These are phyloP conservation scores for Mimas tiliae DNA, from an alignment of 2,888 invertebrate genomes.

Conservation along the genomic window DNA sequence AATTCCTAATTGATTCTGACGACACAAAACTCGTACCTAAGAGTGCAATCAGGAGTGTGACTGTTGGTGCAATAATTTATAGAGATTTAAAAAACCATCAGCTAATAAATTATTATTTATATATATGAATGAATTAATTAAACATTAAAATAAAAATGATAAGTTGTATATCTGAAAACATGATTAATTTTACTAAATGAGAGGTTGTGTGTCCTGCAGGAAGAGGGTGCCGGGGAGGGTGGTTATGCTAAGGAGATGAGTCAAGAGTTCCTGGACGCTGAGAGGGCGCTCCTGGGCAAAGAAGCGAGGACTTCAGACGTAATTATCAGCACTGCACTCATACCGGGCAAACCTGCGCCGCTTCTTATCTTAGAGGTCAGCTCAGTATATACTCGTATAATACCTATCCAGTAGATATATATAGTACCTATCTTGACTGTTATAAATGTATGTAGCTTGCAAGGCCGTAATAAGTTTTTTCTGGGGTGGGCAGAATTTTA, in stretches of 20 bases:
- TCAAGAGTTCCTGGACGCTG: slow-evolving; percentile 92
- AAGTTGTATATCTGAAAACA: not conserved
- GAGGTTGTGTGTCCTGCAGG: slow-evolving; percentile 63
- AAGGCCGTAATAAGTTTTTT: no score
- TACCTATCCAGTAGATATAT: no score
- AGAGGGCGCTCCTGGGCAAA: slow-evolving; percentile 93
- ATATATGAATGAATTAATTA: not conserved
- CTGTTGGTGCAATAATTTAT: no score
- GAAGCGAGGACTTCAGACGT: slow-evolving; percentile 94
- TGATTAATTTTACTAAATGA: not conserved
- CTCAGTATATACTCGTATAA: not conserved
- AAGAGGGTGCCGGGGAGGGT: slow-evolving; percentile 89
- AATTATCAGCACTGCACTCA: slow-evolving; percentile 94
- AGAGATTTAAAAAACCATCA: no score
- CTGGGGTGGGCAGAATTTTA: no score
- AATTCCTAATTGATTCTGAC: no score
- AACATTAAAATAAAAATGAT: not conserved
- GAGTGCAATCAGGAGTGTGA: no score
- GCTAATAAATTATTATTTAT: no score
- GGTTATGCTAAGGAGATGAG: slow-evolving; percentile 93
- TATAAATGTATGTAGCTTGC: no score
- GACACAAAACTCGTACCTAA: no score
- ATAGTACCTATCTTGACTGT: no score
- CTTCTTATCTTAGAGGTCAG: slow-evolving; percentile 90
- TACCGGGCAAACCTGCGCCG: slow-evolving; percentile 94